Evolutionary conservation across 2,797 vertebrate genomes (phyloP), one percentile per base, ranked within the genome.

Genomic region (Synanceia verrucosa): DNA sequence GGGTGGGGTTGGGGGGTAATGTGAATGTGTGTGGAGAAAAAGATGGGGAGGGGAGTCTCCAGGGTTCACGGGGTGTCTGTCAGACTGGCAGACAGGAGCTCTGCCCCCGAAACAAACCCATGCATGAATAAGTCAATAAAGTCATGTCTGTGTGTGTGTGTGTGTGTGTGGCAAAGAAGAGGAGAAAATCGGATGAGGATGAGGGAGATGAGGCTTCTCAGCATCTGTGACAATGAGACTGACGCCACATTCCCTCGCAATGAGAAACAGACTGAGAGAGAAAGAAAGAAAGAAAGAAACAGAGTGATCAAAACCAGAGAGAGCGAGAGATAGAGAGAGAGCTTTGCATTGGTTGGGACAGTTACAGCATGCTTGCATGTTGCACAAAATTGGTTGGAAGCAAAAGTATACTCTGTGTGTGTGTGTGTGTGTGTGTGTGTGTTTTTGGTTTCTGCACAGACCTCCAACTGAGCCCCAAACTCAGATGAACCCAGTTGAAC

Each of bases 91-190:
- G 86, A 92, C 89, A 86, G 82, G 87, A 89, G 86, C 85, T 83
- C 76, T 90, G 88, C 77, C 91, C 89, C 85, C 71, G 74, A 91
- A 92, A 93, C 85, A 93, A 91, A 93, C 85, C 86, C 87, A 92
- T 87, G 90, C 92, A 93, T 92, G 85, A 92, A 92, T 92, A 91
- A 91, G 89, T 92, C 89, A 92, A 92, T 93, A 93, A 90, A 89
- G 75, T 65, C 55, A 65, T 77, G 81, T 81, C 58, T 84, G 70
- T 84, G 71, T 55, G 18, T 81, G 63, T 62, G 37, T 69, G 51
- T 33, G 44, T 55, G 65, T 41, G 66, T 68, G 51, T 51, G 31
- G 62, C 48, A 69, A 53, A 43, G 57, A 76, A 65, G 67, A 69
- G 69, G 72, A 65, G 83, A 83, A 86, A 60, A 67, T 85, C 58